Evolutionary conservation across 2,888 invertebrate species (phyloP).

Genomic region (Eristalis pertinax): DNA sequence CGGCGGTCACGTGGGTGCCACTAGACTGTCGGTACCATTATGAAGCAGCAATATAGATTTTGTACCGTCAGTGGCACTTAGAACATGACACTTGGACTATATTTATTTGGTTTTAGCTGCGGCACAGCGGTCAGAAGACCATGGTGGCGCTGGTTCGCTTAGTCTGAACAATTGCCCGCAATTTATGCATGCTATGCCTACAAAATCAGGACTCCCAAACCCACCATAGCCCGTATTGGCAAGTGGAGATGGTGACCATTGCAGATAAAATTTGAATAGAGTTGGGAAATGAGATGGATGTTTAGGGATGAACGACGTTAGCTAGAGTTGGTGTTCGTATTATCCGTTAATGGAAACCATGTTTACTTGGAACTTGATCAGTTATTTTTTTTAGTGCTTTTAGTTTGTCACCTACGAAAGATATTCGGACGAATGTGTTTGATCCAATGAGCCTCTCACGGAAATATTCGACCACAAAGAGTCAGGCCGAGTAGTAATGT

Average conservation of each 20-base stretch:
- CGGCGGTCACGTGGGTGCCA: conserved; percentile 42
- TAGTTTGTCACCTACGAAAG: too few relatives aligned
- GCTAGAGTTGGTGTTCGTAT: too few relatives aligned
- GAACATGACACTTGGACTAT: conserved; percentile 70
- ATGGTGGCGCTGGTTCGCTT: conserved; percentile 21
- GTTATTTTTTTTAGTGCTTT: too few relatives aligned
- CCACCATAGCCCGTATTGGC: neutral
- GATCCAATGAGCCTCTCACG: too few relatives aligned
- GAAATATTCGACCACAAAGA: too few relatives aligned
- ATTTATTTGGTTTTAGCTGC: conserved; percentile 74
- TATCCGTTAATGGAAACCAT: too few relatives aligned
- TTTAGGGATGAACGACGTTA: neutral
- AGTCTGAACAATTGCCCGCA: conserved; percentile 71
- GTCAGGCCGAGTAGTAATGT: too few relatives aligned
- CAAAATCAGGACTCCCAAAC: conserved; percentile 16
- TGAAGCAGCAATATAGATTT: conserved; percentile 41
- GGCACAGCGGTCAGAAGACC: conserved; percentile 12
- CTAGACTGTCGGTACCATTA: conserved; percentile 11
- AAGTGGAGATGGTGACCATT: neutral
- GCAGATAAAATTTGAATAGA: conserved; percentile 9
- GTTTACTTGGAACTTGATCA: too few relatives aligned
- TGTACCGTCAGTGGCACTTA: conserved; percentile 48
- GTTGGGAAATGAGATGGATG: neutral
- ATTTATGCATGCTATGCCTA: conserved; percentile 73
- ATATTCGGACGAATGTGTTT: too few relatives aligned